A percentile compares a stretch with the other conserved stretches of the same genome.
Evolutionary conservation across 2,888 invertebrate genomes (phyloP).

Genomic region (Ophion ellenae): DNA sequence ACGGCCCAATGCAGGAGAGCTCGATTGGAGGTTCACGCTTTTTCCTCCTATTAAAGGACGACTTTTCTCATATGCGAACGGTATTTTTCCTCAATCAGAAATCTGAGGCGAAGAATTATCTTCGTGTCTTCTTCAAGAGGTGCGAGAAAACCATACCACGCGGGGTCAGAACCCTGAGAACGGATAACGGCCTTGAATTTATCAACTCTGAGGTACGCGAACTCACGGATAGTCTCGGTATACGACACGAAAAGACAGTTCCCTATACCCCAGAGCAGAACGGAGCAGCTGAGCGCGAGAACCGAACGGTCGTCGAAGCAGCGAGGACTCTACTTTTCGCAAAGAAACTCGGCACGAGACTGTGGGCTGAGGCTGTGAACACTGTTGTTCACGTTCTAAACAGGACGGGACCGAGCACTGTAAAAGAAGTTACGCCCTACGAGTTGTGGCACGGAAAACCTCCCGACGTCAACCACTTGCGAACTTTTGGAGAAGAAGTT

Average conservation of each 20-base stretch:
- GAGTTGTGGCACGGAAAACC: constrained; percentile 47
- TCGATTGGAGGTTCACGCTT: constrained; percentile 54
- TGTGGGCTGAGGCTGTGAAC: constrained; percentile 73
- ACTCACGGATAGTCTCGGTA: neutral
- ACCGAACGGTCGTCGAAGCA: constrained; percentile 73
- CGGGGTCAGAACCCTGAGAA: constrained; percentile 56
- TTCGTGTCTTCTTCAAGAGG: constrained; percentile 36
- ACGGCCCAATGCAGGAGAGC: constrained; percentile 64
- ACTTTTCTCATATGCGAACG: constrained; percentile 55
- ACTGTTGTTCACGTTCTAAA: constrained; percentile 53
- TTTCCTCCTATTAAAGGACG: constrained; percentile 65
- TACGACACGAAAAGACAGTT: too few relatives aligned
- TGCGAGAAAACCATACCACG: constrained; percentile 35
- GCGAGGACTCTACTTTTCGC: constrained; percentile 71
- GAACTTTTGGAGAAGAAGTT: constrained; percentile 44
- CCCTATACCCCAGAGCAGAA: constrained; percentile 75
- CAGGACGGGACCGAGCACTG: constrained; percentile 44
- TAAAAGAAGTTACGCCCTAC: constrained; percentile 34
- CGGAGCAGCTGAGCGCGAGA: constrained; percentile 72
- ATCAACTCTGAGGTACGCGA: constrained; percentile 56
- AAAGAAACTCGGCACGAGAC: constrained; percentile 59
- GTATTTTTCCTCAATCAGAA: constrained; percentile 58
- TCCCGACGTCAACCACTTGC: constrained; percentile 22
- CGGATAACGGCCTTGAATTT: constrained; percentile 67
- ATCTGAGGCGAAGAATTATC: constrained; percentile 26